Evolutionary conservation across 2,888 invertebrate species (phyloP), one percentile per base, ranked within the genome.

Genomic region (Cancer borealis): DNA sequence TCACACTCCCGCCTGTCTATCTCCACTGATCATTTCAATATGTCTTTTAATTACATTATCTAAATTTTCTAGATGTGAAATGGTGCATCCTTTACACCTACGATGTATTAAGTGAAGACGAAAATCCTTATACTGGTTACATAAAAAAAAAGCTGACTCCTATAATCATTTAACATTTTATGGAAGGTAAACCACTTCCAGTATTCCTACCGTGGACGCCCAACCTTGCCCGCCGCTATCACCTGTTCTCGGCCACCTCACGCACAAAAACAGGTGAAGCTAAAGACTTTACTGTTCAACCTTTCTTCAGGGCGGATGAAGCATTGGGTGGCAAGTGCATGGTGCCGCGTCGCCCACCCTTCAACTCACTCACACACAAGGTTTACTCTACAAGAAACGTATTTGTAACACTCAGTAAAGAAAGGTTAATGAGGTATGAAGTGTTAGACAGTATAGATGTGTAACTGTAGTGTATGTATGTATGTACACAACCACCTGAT

Each of bases 101-200:
- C 60, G 60, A 60, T 5, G 17, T 21, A 60, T 60, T 21, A 60
- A 21, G 60, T 21, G 21, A 21, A 21, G 60, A 60, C 21, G 60
- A 60, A 60, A 60, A 60, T 60, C 60, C 17, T 21, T 60, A 60
- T 60, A 60, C 21, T 21, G 17, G 5, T 60, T 4, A 60, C 4
- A 17, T 21, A 60, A 60, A 60, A 60, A 60, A 14, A 60, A 60
- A 60, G 21, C 14, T 17, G 60, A 60, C 8, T 17, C 60, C 17
- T 3, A 21, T 60, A 60, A 21, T 60, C 60, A 60, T 21, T 60
- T 60, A 60, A 60, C 60, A 60, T 60, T 60, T 39, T 14, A 84
- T 39, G 10, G 84, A 39, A 84, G 84, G 84, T 39, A 84, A 84
- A 84, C 84, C 84, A 39, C 84, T 84, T 84, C 84, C 39, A 84